These are phyloP conservation scores for Oreohelix idahoensis DNA, from an alignment of 1,140 invertebrate genomes.

Conservation along the genomic window DNA sequence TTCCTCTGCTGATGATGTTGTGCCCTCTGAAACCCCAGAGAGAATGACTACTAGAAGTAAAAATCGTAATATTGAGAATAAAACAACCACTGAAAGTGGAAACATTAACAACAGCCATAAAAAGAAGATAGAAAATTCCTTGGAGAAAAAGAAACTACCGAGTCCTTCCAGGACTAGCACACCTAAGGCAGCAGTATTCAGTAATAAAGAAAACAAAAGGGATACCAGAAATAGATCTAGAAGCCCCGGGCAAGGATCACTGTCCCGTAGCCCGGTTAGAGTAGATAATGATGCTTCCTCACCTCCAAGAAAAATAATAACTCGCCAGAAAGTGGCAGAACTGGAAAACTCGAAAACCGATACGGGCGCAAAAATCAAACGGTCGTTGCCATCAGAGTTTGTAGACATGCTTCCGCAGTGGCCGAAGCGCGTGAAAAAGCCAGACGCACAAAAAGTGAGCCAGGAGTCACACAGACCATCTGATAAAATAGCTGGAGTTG, in stretches of 20 bases:
- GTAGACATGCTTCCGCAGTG: neutral
- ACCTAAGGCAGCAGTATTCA: neutral
- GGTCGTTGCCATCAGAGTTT: neutral
- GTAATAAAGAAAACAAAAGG: neutral
- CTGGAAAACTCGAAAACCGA: neutral
- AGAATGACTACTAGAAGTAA: constrained; percentile 19
- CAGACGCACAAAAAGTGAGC: neutral
- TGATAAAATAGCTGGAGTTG: neutral
- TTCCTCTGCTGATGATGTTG: neutral
- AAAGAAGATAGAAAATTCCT: neutral
- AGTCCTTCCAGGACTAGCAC: neutral
- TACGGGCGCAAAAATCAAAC: neutral
- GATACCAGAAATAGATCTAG: neutral
- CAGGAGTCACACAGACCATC: neutral
- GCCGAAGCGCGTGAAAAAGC: neutral
- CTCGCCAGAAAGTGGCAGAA: neutral
- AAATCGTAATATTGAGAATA: neutral
- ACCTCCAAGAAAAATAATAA: neutral
- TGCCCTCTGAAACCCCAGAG: neutral
- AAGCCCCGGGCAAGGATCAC: neutral
- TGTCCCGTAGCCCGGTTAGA: neutral
- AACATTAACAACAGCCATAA: neutral
- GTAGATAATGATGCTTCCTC: neutral
- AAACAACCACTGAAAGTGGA: neutral
- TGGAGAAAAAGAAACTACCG: neutral